Evolutionary conservation across 2,888 invertebrate genomes (phyloP), one percentile per base, ranked within the genome.

Genomic region (Chouioia cunea): DNA sequence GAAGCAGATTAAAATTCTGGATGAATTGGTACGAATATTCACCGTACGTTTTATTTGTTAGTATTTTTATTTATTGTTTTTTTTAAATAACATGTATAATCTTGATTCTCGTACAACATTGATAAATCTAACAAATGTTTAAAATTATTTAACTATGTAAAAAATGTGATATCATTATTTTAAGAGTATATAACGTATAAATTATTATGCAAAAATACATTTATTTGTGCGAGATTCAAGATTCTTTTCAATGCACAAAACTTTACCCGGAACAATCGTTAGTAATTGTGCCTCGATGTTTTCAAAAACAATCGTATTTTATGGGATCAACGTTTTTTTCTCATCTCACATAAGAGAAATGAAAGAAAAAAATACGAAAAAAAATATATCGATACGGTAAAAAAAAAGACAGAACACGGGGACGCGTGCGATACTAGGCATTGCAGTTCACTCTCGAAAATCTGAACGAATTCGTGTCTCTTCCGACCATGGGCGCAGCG

Each of bases 241-340:
- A 74, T 73, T 71, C 71, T 76, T 77, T 76, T 78, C 75, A 77
- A 36, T 78, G 79, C 82, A 82, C 80, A 82, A 79, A 69, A 56
- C 76, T 77, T 80, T 79, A 78, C 79, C 77, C 79, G 77, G 79
- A 81, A 82, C 80, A 82, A 82, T 82, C 82, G 77, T 82, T 82
- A 82, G 79, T 79, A 83, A 81, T 82, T 79, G 83, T 83, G 83
- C 82, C 82, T 83, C 80, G 79, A 81, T 82, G 77, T 82, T 79
- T 80, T 81, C 79, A 76, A 73, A 77, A 74, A 74, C 70, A 74
- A 74, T 72, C 76, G 78, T 82, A 82, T 82, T 82, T 76, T 79
- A 81, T 82, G 83, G 82, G 82, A 83, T 82, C 83, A 83, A 83
- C 77, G 79, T 82, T 78, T 80, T 80, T 75, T 77, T 81, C 79